Percentiles rank a stretch among this genome's conserved stretches.
phyloP scores from a whole-genome alignment of 2,888 invertebrate genomes.

The Omphaloscelis lunosa region DNA sequence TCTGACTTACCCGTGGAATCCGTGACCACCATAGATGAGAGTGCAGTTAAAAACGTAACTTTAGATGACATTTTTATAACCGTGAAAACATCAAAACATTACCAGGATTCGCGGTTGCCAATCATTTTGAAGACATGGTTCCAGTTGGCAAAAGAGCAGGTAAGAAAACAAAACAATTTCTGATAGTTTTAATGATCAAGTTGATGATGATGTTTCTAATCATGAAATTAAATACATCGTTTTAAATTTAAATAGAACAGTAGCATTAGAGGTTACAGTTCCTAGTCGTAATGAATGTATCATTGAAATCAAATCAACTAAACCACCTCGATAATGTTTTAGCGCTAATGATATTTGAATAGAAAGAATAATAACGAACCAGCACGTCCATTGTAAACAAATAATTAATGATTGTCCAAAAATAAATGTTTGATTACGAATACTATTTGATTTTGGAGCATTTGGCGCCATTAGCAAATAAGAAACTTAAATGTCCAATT shows the following conservation, averaged over 20 bases:
- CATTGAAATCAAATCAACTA: conserved; percentile 24
- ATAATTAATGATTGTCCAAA: conserved; percentile 13
- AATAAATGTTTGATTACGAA: neutral
- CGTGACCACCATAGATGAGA: conserved; percentile 83
- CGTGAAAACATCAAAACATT: conserved; percentile 98
- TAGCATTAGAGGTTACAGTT: neutral
- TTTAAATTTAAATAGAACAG: neutral
- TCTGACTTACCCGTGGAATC: conserved; percentile 87
- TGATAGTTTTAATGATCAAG: neutral
- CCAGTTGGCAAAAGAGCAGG: conserved; percentile 97
- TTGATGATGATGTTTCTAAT: neutral
- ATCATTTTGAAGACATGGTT: conserved; percentile 99
- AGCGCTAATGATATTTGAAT: conserved; percentile 48
- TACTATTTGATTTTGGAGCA: neutral
- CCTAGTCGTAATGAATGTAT: conserved; percentile 13
- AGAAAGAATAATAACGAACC: conserved; percentile 38
- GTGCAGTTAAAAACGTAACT: conserved; percentile 91
- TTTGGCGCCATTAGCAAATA: conserved; percentile 11
- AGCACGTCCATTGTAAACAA: conserved; percentile 32
- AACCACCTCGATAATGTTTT: conserved; percentile 11
- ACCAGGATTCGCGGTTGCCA: conserved; percentile 95
- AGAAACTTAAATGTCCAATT: neutral
- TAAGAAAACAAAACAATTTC: conserved; percentile 80
- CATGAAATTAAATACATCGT: neutral
- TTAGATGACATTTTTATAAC: conserved; percentile 98